phyloP scores from a whole-genome alignment of 2,113 vertebrate genomes.

The Riparia riparia region DNA sequence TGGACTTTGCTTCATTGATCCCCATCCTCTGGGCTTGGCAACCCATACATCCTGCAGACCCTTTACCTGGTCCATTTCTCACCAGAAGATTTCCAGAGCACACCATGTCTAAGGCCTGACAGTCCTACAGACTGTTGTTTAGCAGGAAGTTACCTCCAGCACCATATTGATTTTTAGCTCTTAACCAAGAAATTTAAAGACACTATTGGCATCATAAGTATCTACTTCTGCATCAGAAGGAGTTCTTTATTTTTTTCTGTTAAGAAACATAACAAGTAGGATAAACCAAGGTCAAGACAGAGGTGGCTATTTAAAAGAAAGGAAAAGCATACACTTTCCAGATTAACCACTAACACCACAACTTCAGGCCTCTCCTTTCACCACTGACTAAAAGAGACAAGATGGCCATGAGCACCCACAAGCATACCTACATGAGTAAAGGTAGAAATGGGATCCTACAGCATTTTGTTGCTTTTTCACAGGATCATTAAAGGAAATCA shows the following conservation, averaged over 20 bases:
- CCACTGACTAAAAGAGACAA: background rate
- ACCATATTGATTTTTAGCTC: background rate
- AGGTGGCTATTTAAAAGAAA: background rate
- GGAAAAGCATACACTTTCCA: background rate
- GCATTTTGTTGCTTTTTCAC: background rate
- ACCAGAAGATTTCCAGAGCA: background rate
- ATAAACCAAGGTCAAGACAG: background rate
- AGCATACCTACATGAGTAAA: background rate
- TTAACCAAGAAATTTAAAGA: background rate
- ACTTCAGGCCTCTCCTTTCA: background rate
- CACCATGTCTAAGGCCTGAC: background rate
- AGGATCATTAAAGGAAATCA: background rate
- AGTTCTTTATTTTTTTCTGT: background rate
- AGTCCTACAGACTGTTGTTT: background rate
- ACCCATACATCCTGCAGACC: background rate
- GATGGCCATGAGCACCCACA: accelerated
- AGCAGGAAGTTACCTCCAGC: background rate
- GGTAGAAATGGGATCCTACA: background rate
- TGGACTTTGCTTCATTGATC: background rate
- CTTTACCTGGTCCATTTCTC: background rate
- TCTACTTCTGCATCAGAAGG: background rate
- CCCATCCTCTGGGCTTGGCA: background rate
- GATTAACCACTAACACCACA: background rate
- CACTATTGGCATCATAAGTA: background rate
- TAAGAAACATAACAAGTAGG: background rate